Evolutionary conservation across 2,797 vertebrate species (phyloP), one percentile per base, ranked within the genome.

Genomic region (Benthosema pterotum): DNA sequence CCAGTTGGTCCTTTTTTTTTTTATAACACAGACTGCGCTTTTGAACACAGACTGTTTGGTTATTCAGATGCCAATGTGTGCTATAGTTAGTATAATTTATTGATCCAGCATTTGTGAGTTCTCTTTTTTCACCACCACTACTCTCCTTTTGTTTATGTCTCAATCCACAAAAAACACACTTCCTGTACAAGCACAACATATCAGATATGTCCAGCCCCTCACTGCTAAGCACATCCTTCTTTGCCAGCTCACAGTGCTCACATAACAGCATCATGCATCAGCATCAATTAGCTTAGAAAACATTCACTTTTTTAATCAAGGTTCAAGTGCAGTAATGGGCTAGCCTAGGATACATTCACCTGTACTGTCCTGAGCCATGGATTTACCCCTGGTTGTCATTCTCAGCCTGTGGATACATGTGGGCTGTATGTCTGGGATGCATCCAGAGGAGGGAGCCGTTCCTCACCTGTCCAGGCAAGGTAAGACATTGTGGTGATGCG

Each of bases 391-490:
- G 53, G 63, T 76, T 0, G 4, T 89, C 45, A 63, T 91, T 19
- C 22, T 89, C 38, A 60, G 61, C 67, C 52, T 91, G 60, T 87
- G 79, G 47, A 67, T 69, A 0, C 61, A 71, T 2, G 60, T 76
- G 22, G 64, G 75, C 0, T 75, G 81, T 42, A 48, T 65, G 14
- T n/a, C 74, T 48, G 60, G 45, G 19, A 60, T 54, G 16, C 48
- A 42, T 0, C 52, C 53, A 42, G 43, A 38, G 22, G 11, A 67
- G 57, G 71, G 57, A 59, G 14, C 28, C 13, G 28, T 52, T 38
- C 58, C 42, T 78, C 72, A 61, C 0, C 75, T 94, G 68, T 88
- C 91, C 64, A 75, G 82, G 67, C 82, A 94, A 93, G 94, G 95
- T 95, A 94, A 18, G 87, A 42, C 4, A 15, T 5, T 4, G 32